Base-by-base conservation (phyloP, 2,797 vertebrate genomes). In the Danio tinwini region DNA sequence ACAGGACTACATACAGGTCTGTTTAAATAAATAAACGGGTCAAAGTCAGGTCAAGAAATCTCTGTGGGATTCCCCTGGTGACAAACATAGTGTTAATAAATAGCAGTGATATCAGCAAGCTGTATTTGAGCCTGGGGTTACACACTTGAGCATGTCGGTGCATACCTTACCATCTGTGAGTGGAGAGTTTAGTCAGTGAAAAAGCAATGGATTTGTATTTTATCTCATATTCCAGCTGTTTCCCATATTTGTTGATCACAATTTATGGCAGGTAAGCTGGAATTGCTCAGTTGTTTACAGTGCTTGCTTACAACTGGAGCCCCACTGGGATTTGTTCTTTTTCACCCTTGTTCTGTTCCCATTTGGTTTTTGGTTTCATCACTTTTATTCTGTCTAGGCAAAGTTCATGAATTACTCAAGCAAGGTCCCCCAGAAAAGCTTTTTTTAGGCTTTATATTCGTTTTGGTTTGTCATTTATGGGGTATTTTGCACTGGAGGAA, bases 11-110 rank as follows among this genome's bases (percentile, higher is more conserved):
- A 29, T 74, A 61, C 50, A 71, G 76, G 52, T 59, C 17, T 40
- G 69, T 92, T 92, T 90, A 88, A 90, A 86, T 17, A 59, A 77
- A 84, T 16, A 59, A 77, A 84, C 79, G 78, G 79, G 83, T 81
- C 61, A 89, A 75, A 85, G 67, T 58, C 45, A 55, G 61, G 70
- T 74, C 71, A 50, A 80, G 78, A 85, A 71, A 68, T 56, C 16
- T 72, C 47, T 44, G 64, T 55, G 75, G 85, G 89, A 81, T 69
- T 44, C 50, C 80, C 86, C 85, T 80, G 42, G 82, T 88, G 88
- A 89, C 86, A 88, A 81, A 84, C 78, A 64, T 44, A 29, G 62
- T 85, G 83, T 80, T 76, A 79, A 81, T 68, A 82, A 83, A 88
- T 61, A 81, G 45, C 61, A 64, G 70, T 84, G 71, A 79, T 64